Base-by-base conservation (phyloP, 1,140 invertebrate genomes). In the Cyclina sinensis region DNA sequence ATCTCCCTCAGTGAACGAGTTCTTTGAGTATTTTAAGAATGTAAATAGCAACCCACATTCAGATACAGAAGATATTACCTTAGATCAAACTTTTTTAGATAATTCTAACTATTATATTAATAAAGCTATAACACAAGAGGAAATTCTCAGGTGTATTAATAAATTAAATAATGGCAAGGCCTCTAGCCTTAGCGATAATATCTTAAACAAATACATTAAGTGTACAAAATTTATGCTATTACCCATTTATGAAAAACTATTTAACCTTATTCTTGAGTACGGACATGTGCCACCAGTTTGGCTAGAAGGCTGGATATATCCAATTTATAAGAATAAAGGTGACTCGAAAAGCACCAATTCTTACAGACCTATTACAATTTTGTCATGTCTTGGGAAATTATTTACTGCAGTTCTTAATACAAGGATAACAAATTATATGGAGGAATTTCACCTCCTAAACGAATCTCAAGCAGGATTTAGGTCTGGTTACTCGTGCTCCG, bases 101-200 rank as follows among this genome's bases (percentile, higher is more conserved):
- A 65, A 65, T 65, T n/a, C n/a, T 9, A 32, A 65, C n/a, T 7
- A 11, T n/a, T 24, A 24, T 65, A 11, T 65, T 9, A 65, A 65
- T 32, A 24, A n/a, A n/a, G 30, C n/a, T 11, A 73, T 86, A 18
- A 54, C 65, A 37, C 30, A 86, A 18, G 21, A 87, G 12, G 74
- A 87, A 46, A n/a, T 87, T 11, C 3, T 21, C 5, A 65, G 43
- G 9, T 43, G 32, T 39, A 78, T 86, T 16, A 86, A 78, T 9
- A 39, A 27, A 51, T 46, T 86, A 35, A 78, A 86, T 57, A 86
- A 86, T 76, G 62, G 62, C n/a, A 84, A 84, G 59, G 68, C 82
- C 24, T 54, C 27, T 46, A 35, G 18, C n/a, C 39, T 24, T 24
- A 11, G 7, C n/a, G 57, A 62, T 24, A 62, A 24, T 24, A 62